These are phyloP conservation scores for Gnatocerus cornutus DNA, from an alignment of 2,888 invertebrate species.

Conservation along the genomic window DNA sequence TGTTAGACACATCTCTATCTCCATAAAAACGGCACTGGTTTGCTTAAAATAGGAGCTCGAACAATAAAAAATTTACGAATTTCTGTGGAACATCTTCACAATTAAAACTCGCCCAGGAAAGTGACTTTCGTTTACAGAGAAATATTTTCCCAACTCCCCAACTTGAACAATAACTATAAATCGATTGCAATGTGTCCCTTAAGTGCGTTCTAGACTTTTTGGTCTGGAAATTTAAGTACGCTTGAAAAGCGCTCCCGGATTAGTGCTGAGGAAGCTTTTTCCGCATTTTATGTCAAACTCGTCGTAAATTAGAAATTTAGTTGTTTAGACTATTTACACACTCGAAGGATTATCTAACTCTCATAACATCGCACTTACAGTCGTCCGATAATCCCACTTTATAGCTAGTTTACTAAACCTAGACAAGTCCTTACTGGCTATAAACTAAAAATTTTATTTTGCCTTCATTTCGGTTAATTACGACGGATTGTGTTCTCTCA, in stretches of 20 bases:
- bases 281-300: not conserved
- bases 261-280: slow-evolving; percentile 7
- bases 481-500: not conserved
- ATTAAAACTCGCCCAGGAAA: too few species aligned
- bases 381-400: slow-evolving; percentile 1
- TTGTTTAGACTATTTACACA: not conserved
- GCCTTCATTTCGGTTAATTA: not conserved
- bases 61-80: too few species aligned
- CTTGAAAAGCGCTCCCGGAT: slow-evolving; percentile 16
- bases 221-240: slow-evolving; percentile 15
- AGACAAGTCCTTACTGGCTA: not conserved
- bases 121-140: not conserved
- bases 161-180: slow-evolving; percentile 22
- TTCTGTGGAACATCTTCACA: too few species aligned
- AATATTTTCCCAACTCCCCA: slow-evolving; percentile 8
- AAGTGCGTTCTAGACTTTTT: slow-evolving; percentile 1
- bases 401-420: not conserved
- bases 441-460: not conserved
- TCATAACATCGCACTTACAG: not conserved
- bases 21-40: too few species aligned
- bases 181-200: slow-evolving; percentile 32
- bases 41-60: too few species aligned
- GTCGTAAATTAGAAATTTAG: not conserved
- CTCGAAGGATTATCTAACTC: not conserved
- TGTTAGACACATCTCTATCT: too few species aligned